phyloP scores from a whole-genome alignment of 1,140 invertebrate species.

The Hirudo medicinalis region DNA sequence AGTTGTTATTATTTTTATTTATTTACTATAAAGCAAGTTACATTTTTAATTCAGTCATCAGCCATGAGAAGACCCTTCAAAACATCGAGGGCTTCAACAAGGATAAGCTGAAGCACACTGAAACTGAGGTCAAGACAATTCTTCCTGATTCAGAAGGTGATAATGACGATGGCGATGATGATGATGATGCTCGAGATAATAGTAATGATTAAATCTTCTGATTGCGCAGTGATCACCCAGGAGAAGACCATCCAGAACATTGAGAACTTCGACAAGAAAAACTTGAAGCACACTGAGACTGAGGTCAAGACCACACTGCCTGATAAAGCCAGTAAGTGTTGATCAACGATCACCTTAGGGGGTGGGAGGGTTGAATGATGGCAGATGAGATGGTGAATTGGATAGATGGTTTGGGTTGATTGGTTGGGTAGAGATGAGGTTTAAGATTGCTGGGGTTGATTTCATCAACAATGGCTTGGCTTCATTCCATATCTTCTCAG shows the following conservation, averaged over 20 bases:
- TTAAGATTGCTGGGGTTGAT: too few species aligned
- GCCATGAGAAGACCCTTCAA: constrained; percentile 66
- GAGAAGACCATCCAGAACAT: constrained; percentile 24
- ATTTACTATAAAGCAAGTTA: neutral
- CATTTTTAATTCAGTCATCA: constrained; percentile 51
- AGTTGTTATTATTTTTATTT: too few species aligned
- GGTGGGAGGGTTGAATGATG: too few species aligned
- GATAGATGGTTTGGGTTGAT: too few species aligned
- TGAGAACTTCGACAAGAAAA: constrained; percentile 27
- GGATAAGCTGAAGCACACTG: constrained; percentile 31
- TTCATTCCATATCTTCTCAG: too few species aligned
- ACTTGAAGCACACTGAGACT: constrained; percentile 33
- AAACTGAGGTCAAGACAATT: constrained; percentile 33
- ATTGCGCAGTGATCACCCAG: constrained; percentile 20
- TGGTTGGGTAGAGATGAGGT: too few species aligned
- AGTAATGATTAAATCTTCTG: too few species aligned
- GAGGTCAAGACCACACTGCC: constrained; percentile 32
- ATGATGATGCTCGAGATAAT: neutral
- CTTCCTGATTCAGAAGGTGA: constrained; percentile 29
- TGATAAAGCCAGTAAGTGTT: constrained; percentile 1
- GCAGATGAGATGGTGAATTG: too few species aligned
- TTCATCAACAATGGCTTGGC: too few species aligned
- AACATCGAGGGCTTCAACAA: constrained; percentile 28
- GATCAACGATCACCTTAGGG: neutral
- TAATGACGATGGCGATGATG: neutral